Evolutionary conservation across 2,888 invertebrate species (phyloP).

Genomic region (Drosophila nigricruria): DNA sequence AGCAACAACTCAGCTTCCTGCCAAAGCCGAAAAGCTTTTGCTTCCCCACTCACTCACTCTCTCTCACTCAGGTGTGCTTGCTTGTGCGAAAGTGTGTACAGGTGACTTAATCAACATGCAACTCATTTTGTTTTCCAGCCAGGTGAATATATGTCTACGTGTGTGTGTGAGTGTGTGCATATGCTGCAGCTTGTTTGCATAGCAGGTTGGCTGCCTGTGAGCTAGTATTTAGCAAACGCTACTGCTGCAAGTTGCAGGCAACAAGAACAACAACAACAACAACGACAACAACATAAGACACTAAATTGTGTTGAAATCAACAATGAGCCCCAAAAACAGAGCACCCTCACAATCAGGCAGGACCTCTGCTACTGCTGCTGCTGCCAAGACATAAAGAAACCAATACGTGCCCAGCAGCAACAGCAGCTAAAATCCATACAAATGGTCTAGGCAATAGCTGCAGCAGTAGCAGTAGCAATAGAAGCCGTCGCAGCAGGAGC

Average conservation of each 20-base stretch:
- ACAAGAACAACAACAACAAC: conserved; percentile 48
- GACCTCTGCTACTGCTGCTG: conserved; percentile 2
- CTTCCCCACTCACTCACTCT: not conserved
- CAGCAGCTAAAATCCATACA: conserved; percentile 6
- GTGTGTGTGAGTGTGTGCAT: conserved; percentile 39
- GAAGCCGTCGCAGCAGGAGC: not conserved
- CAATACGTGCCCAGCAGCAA: conserved; percentile 11
- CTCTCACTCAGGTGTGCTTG: conserved; percentile 48
- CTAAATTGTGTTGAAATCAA: conserved; percentile 82
- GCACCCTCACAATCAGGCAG: conserved; percentile 37
- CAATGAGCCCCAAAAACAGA: conserved; percentile 74
- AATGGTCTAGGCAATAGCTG: not conserved
- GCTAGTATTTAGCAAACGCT: conserved; percentile 73
- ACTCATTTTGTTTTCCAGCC: conserved; percentile 69
- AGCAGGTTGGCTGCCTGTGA: conserved; percentile 40
- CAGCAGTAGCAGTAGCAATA: not conserved
- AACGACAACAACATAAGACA: conserved; percentile 67
- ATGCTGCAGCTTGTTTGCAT: conserved; percentile 52
- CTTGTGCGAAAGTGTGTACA: conserved; percentile 74
- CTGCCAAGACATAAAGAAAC: conserved; percentile 14
- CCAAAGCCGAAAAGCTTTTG: conserved; percentile 70
- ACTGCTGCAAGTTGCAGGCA: conserved; percentile 52
- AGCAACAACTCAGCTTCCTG: conserved; percentile 73
- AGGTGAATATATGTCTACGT: conserved; percentile 17
- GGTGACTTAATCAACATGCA: conserved; percentile 81